Evolutionary conservation across 2,113 vertebrate genomes (phyloP).

Genomic region (Plestiodon gilberti): DNA sequence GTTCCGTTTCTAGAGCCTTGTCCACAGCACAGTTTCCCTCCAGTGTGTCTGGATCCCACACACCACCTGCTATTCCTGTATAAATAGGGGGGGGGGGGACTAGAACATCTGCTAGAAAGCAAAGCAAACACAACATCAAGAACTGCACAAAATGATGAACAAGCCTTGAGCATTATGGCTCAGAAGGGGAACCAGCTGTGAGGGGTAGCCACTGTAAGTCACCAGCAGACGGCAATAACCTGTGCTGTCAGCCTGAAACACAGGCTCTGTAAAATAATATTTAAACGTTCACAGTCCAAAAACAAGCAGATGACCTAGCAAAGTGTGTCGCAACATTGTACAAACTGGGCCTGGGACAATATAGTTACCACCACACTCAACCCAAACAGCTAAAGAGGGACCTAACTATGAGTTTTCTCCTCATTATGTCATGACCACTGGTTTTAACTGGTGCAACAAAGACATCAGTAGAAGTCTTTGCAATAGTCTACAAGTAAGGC

Average conservation of each 20-base stretch:
- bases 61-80: conserved; percentile 17
- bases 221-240: background rate
- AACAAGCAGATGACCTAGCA: background rate
- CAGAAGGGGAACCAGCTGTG: background rate
- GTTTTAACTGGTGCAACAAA: conserved; percentile 5
- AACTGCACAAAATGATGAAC: conserved; percentile 20
- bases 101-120: conserved; percentile 12
- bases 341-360: conserved; percentile 21
- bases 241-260: conserved; percentile 20
- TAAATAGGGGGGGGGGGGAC: background rate
- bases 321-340: background rate
- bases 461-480: accelerated
- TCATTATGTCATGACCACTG: conserved; percentile 8
- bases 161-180: background rate
- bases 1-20: background rate
- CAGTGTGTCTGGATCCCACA: conserved; percentile 1
- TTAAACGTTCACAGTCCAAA: background rate
- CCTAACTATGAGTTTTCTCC: background rate
- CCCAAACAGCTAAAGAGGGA: conserved; percentile 24
- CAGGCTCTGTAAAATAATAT: background rate
- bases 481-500: background rate
- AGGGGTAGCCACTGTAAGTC: conserved; percentile 2
- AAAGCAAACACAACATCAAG: conserved; percentile 1
- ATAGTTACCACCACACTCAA: background rate
- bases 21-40: background rate